These are phyloP conservation scores for Apis dorsata DNA, from an alignment of 1,140 invertebrate genomes.

Conservation along the genomic window DNA sequence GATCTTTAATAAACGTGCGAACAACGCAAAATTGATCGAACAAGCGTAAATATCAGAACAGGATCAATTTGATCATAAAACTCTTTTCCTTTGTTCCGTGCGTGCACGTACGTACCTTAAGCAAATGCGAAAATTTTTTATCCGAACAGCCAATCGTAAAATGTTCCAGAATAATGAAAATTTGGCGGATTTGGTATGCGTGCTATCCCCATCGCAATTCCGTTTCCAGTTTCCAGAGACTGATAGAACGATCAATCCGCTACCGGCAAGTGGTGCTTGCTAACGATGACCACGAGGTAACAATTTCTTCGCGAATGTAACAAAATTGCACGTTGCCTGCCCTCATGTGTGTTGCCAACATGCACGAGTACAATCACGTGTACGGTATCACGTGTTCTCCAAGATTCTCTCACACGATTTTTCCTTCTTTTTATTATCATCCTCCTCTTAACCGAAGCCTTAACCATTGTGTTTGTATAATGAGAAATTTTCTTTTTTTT, in stretches of 20 bases:
- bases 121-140: neutral
- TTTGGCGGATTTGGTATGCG: constrained; percentile 7
- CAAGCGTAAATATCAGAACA: too few species aligned
- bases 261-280: constrained; percentile 25
- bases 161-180: neutral
- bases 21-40: too few species aligned
- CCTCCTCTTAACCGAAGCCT: neutral
- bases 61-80: too few species aligned
- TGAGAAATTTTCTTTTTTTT: neutral
- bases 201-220: neutral
- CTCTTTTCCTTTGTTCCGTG: neutral
- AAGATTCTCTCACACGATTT: constrained; percentile 15
- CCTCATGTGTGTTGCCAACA: constrained; percentile 49
- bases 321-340: constrained; percentile 60
- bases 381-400: constrained; percentile 43
- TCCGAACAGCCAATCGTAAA: neutral
- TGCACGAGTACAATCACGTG: constrained; percentile 20
- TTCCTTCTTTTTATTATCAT: neutral
- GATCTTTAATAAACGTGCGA: too few species aligned
- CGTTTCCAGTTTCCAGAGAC: neutral
- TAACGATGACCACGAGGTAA: constrained; percentile 45
- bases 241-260: constrained; percentile 47
- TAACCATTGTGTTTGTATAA: constrained; percentile 15
- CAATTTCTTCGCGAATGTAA: constrained; percentile 60
- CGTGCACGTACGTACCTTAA: too few species aligned